Conservation (phyloP, 2,113 vertebrate genomes). For the Centropus bengalensis region DNA sequence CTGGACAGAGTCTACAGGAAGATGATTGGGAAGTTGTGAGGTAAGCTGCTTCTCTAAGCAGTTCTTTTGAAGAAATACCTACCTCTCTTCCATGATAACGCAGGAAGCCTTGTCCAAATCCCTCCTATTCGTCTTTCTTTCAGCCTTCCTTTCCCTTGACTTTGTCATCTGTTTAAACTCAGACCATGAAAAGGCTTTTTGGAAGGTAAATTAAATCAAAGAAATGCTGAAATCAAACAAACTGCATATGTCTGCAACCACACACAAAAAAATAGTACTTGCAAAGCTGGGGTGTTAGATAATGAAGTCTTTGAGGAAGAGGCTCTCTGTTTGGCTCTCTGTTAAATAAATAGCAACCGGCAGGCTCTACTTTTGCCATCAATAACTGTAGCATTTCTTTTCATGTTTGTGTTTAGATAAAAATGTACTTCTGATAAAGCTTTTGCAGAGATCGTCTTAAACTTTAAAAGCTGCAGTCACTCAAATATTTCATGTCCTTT, state of each 20-base stretch:
- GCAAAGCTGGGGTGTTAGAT: conserved; percentile 29
- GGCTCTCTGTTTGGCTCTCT: conserved; percentile 17
- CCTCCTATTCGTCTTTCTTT: neutral
- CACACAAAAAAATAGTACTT: neutral
- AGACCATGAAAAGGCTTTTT: conserved; percentile 9
- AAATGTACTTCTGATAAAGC: neutral
- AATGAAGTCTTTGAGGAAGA: conserved; percentile 41
- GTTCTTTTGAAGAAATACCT: neutral
- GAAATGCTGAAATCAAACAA: conserved; percentile 14
- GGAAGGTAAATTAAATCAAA: conserved; percentile 17
- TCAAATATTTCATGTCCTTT: conserved; percentile 30
- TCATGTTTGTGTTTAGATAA: conserved; percentile 17
- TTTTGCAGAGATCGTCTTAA: conserved; percentile 1
- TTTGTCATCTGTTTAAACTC: neutral
- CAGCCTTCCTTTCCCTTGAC: neutral
- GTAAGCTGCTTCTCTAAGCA: neutral
- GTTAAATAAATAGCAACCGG: conserved; percentile 18
- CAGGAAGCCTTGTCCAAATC: neutral
- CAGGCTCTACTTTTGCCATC: neutral
- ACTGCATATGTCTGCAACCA: neutral
- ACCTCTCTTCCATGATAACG: neutral
- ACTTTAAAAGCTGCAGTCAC: neutral
- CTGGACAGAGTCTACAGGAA: neutral
- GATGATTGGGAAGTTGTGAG: neutral
- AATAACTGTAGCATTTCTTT: neutral